phyloP scores from a whole-genome alignment of 2,113 vertebrate genomes.

The Columba livia region DNA sequence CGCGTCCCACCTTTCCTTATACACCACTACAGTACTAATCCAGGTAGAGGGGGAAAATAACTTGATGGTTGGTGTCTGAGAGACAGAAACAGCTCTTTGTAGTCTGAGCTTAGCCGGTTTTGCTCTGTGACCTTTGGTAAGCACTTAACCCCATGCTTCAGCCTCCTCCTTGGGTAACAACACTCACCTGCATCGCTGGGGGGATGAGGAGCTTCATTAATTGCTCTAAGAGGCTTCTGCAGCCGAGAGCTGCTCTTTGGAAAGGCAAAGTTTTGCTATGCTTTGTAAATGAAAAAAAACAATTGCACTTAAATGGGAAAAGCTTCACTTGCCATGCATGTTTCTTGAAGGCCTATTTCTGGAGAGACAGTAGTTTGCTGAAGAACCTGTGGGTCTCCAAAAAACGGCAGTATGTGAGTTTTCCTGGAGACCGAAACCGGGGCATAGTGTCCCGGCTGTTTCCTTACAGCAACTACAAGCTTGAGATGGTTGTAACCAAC shows the following conservation, averaged over 20 bases:
- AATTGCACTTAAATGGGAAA: not conserved
- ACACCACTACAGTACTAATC: not conserved
- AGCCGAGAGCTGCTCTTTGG: not conserved
- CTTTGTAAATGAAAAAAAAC: not conserved
- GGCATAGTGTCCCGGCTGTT: slow-evolving; percentile 86
- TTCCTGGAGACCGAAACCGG: slow-evolving; percentile 80
- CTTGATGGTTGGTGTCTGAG: not conserved
- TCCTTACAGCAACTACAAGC: slow-evolving; percentile 92
- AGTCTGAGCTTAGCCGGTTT: not conserved
- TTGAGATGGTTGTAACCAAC: slow-evolving; percentile 95
- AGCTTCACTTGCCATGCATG: slow-evolving; percentile 57
- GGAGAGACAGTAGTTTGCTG: slow-evolving; percentile 91
- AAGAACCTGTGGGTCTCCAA: slow-evolving; percentile 86
- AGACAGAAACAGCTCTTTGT: not conserved
- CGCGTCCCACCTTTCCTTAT: not conserved
- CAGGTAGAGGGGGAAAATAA: not conserved
- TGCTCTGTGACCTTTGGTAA: not conserved
- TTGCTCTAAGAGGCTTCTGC: not conserved
- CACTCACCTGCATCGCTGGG: not conserved
- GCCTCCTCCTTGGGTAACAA: not conserved
- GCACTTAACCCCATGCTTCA: not conserved
- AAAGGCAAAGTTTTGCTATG: not conserved
- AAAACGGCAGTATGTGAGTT: slow-evolving; percentile 87
- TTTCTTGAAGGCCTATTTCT: slow-evolving; percentile 89
- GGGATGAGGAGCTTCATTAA: not conserved